Percentiles rank a stretch among this genome's conserved stretches.
These are phyloP conservation scores for Copsychus sechellarum DNA, from an alignment of 2,113 vertebrate species.

Conservation along the genomic window DNA sequence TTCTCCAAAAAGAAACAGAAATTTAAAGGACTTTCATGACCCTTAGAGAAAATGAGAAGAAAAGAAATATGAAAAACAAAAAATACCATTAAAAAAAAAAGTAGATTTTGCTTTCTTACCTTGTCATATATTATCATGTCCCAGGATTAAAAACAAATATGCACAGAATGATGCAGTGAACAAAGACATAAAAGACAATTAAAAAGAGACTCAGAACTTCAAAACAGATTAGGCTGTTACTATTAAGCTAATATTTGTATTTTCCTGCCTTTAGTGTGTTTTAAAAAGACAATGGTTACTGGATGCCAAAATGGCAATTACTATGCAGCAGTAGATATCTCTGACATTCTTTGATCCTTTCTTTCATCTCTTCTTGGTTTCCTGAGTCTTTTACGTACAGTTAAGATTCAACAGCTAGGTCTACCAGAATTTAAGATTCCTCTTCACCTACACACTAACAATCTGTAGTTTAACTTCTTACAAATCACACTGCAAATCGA, in stretches of 20 bases:
- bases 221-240: background rate
- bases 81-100: background rate
- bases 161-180: background rate
- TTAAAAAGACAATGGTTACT: background rate
- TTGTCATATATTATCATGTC: background rate
- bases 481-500: slow-evolving; percentile 27
- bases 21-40: background rate
- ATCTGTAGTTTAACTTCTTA: slow-evolving; percentile 23
- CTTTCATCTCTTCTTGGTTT: background rate
- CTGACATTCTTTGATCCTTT: background rate
- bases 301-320: background rate
- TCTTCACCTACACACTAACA: background rate
- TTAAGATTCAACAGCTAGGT: background rate
- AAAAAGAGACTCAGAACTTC: background rate
- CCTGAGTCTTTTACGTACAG: background rate
- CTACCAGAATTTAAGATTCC: background rate
- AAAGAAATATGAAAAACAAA: background rate
- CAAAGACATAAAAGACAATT: background rate
- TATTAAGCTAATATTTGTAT: background rate
- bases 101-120: background rate
- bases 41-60: background rate
- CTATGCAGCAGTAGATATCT: background rate
- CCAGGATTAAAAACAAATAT: background rate
- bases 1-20: background rate
- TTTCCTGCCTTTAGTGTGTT: background rate